A percentile compares a stretch with the other conserved stretches of the same genome.
Evolutionary conservation across 2,888 invertebrate genomes (phyloP).

Genomic region (Pecten maximus): DNA sequence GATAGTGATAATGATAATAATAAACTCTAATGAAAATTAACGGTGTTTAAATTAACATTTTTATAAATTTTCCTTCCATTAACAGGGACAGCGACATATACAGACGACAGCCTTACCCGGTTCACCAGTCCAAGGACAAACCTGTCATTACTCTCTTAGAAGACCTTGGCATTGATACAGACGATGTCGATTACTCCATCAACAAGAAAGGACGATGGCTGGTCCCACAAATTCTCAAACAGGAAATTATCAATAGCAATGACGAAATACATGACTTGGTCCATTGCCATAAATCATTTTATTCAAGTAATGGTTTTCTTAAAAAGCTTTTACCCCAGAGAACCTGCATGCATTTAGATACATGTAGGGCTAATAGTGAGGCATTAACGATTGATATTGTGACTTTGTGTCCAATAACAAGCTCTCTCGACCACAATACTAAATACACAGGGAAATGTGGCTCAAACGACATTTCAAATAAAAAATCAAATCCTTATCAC

Average conservation of each 20-base stretch:
- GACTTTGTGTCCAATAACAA: constrained; percentile 60
- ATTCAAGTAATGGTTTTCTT: constrained; percentile 45
- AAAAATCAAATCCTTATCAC: neutral
- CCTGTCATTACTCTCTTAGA: constrained; percentile 33
- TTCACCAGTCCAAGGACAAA: constrained; percentile 31
- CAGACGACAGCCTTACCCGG: constrained; percentile 42
- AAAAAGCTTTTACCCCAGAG: constrained; percentile 49
- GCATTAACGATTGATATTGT: constrained; percentile 59
- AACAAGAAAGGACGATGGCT: constrained; percentile 74
- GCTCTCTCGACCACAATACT: constrained; percentile 63
- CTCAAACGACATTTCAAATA: too few relatives aligned
- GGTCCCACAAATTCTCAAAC: constrained; percentile 64
- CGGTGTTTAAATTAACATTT: too few relatives aligned
- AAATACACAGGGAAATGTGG: constrained; percentile 52
- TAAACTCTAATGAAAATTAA: too few relatives aligned
- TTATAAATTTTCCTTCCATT: too few relatives aligned
- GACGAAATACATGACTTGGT: constrained; percentile 58
- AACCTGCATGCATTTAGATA: constrained; percentile 57
- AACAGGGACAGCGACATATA: constrained; percentile 43
- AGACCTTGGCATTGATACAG: constrained; percentile 43
- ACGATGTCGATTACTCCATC: constrained; percentile 67
- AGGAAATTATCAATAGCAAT: constrained; percentile 55
- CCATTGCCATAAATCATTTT: constrained; percentile 61
- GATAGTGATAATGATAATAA: too few relatives aligned
- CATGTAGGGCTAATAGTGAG: too few relatives aligned